These are phyloP conservation scores for Tyto alba DNA, from an alignment of 2,113 vertebrate genomes.

Conservation along the genomic window DNA sequence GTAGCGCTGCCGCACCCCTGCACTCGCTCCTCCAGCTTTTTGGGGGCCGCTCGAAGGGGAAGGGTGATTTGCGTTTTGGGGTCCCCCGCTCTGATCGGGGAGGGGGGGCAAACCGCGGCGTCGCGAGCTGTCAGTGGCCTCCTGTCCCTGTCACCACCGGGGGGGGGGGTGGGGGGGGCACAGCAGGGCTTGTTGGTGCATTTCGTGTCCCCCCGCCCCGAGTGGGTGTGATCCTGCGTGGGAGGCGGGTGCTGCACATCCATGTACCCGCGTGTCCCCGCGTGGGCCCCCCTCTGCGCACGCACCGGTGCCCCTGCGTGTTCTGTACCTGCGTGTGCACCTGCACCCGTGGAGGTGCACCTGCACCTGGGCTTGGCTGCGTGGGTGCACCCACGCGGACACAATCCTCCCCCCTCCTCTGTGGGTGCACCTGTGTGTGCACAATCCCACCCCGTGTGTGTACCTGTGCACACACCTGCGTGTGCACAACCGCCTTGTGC, in stretches of 20 bases:
- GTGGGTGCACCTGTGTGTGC: too few species aligned
- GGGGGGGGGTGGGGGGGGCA: not conserved
- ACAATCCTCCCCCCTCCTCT: not conserved
- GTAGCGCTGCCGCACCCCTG: fast-evolving
- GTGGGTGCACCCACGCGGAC: not conserved
- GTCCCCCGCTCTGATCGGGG: not conserved
- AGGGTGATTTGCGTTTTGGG: not conserved
- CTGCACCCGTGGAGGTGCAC: not conserved
- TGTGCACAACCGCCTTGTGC: not conserved
- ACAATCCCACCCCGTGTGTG: not conserved
- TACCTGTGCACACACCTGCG: not conserved
- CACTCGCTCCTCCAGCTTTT: fast-evolving
- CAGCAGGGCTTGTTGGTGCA: fast-evolving
- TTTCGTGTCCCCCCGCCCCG: not conserved
- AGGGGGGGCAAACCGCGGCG: not conserved
- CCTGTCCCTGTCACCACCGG: not conserved
- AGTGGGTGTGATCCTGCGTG: fast-evolving
- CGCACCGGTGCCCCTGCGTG: fast-evolving
- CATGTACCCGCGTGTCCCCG: not conserved
- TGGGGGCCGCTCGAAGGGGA: not conserved
- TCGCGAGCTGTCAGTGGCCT: not conserved
- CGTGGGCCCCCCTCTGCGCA: fast-evolving
- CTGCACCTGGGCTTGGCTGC: not conserved
- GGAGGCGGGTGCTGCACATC: not conserved
- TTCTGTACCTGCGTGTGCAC: not conserved